Conservation (phyloP, 1,140 invertebrate genomes). For the Drosophila athabasca region DNA sequence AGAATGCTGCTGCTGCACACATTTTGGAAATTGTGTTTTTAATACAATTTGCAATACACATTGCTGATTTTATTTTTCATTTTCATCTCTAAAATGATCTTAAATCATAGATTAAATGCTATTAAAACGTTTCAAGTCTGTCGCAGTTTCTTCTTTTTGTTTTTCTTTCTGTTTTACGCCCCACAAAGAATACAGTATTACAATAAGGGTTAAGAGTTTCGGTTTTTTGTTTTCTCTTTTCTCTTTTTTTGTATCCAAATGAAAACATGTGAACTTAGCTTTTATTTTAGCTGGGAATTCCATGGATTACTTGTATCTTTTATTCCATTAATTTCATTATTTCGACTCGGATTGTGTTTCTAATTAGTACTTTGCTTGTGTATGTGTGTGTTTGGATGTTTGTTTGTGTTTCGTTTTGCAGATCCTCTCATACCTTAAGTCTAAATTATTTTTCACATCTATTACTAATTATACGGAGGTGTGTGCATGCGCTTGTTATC, state of each 20-base stretch:
- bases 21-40: slow-evolving; percentile 49
- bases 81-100: slow-evolving; percentile 60
- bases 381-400: slow-evolving; percentile 44
- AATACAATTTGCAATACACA: slow-evolving; percentile 26
- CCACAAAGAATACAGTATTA: slow-evolving; percentile 64
- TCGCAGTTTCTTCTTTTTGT: slow-evolving; percentile 44
- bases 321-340: slow-evolving; percentile 48
- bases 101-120: slow-evolving; percentile 65
- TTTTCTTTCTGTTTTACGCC: slow-evolving; percentile 57
- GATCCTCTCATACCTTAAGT: slow-evolving; percentile 72
- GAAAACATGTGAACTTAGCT: slow-evolving; percentile 61
- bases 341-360: slow-evolving; percentile 40
- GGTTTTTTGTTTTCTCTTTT: slow-evolving; percentile 1
- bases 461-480: slow-evolving; percentile 73
- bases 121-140: slow-evolving; percentile 54
- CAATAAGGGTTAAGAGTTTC: slow-evolving; percentile 17
- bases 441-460: slow-evolving; percentile 73
- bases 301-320: slow-evolving; percentile 60
- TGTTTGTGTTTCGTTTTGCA: slow-evolving; percentile 34
- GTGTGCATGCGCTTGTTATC: slow-evolving; percentile 41
- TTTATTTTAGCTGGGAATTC: slow-evolving; percentile 67
- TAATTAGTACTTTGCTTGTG: slow-evolving; percentile 35
- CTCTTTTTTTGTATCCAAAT: slow-evolving; percentile 51
- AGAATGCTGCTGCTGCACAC: too few species aligned
- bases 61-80: slow-evolving; percentile 48